A percentile compares a stretch with the other conserved stretches of the same genome.
phyloP scores from a whole-genome alignment of 2,888 invertebrate species.

The Argyresthia albistria region DNA sequence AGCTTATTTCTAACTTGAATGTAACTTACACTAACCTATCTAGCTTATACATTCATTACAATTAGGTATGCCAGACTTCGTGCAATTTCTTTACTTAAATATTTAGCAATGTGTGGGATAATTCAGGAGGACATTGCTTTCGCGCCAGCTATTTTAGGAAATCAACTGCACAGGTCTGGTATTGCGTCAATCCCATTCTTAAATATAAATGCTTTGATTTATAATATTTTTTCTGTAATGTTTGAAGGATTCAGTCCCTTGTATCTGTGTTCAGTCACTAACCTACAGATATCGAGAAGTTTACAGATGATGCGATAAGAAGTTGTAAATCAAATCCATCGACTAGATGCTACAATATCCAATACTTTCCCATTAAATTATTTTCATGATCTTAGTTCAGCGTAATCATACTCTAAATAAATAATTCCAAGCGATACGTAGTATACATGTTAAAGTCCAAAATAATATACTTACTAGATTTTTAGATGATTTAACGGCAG shows the following conservation, averaged over 20 bases:
- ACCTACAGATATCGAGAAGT: slow-evolving; percentile 22
- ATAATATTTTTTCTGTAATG: slow-evolving; percentile 17
- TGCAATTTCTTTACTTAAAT: slow-evolving; percentile 12
- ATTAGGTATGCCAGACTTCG: slow-evolving; percentile 35
- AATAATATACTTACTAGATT: slow-evolving; percentile 38
- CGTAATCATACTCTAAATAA: no score
- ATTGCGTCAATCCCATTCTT: slow-evolving; percentile 51
- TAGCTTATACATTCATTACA: slow-evolving; percentile 34
- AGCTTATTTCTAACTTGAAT: slow-evolving; percentile 11
- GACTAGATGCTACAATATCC: slow-evolving; percentile 61
- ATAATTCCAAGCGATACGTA: slow-evolving; percentile 28
- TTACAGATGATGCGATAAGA: slow-evolving; percentile 13
- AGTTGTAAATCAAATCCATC: slow-evolving; percentile 33
- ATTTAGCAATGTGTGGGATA: slow-evolving; percentile 11
- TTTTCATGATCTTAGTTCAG: slow-evolving; percentile 19
- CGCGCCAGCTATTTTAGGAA: not conserved
- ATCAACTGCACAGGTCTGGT: slow-evolving; percentile 29
- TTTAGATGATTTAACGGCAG: slow-evolving; percentile 31
- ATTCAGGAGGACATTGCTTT: slow-evolving; percentile 9
- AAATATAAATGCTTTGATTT: slow-evolving; percentile 35
- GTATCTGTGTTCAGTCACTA: slow-evolving; percentile 25
- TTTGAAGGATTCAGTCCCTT: slow-evolving; percentile 43
- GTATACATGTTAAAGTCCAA: slow-evolving; percentile 18
- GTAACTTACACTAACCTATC: slow-evolving; percentile 52
- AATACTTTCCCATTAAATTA: slow-evolving; percentile 36